Base-by-base conservation (phyloP, 1,140 invertebrate genomes). In the Temnothorax longispinosus region DNA sequence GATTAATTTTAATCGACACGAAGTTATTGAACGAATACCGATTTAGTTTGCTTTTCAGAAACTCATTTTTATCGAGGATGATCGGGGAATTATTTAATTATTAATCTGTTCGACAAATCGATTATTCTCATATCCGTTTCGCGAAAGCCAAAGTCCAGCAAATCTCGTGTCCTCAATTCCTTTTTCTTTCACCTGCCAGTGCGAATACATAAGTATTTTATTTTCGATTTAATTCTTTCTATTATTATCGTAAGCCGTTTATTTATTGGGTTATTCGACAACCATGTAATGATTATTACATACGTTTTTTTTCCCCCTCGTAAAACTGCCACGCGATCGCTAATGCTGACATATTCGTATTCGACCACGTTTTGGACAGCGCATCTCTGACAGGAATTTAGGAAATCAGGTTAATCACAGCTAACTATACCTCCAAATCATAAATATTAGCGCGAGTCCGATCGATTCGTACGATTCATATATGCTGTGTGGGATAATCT, bases 361-460 rank as follows among this genome's bases (percentile, higher is more conserved):
- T 35, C 27, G n/a, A 27, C 13, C 52, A 21, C 62, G 3, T 50
- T 80, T 52, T 54, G 44, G 41, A 86, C 10, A 7, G 21, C 0
- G 15, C 65, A 71, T 65, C 64, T 27, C 7, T 65, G 65, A 87
- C 15, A 38, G 64, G 47, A 71, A 54, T 78, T 72, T 77, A 74
- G 21, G 27, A 27, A 27, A 27, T 27, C 27, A 27, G 10, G n/a
- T 72, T 65, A 88, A 88, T 87, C 58, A 60, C 15, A 11, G 15
- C 11, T 58, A 58, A 47, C 56, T 72, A 52, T 72, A 52, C 21
- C 18, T 18, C n/a, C 5, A 77, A 87, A 56, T 78, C 47, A 54
- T 88, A 88, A 87, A 88, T 74, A 88, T 81, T 47, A 21, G 27
- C n/a, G 0, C 18, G 64, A 77, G 32, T 38, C 52, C 64, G 54